Base-by-base conservation (phyloP, 2,888 invertebrate genomes). In the Heliconius ismenius region DNA sequence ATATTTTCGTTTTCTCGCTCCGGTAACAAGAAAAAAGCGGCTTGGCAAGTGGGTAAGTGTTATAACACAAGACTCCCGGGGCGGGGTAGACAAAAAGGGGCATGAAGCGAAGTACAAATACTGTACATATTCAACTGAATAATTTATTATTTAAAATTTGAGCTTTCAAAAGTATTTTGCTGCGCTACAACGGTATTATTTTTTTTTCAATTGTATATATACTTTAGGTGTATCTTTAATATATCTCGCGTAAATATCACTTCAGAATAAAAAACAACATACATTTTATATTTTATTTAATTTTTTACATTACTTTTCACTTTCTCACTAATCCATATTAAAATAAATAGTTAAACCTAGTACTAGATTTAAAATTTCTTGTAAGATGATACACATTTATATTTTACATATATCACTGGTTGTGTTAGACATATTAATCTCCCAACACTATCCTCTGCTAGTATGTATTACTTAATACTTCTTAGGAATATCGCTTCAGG, bases 321-420 rank as follows among this genome's bases (percentile, higher is more conserved):
- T 73, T 73, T 73, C 60, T 73, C 62, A 73, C 69, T 76, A 76
- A 75, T 73, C 36, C 85, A 87, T 90, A 89, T 89, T 54, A 54
- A 79, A 91, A 91, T 91, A 91, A 89, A 89, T 91, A 91, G 81
- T 81, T 75, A 80, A 83, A 85, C 87, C 90, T 91, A 92, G 83
- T 78, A 84, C 90, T 91, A 92, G 83, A 84, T 84, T 84, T 87
- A 86, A 82, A 87, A 87, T 87, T 87, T 86, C 18, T 18, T 49
- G 43, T 85, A 90, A 81, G 80, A 81, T 83, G 82, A 83, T 82
- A 84, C 79, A 84, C 79, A 81, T 85, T 83, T 87, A 86, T 85
- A 86, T 49, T 49, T 49, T 49, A 49, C 18, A 89, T 87, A 87
- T 85, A 86, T 85, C 86, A 86, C 86, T 84, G 83, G 81, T 65